phyloP scores from a whole-genome alignment of 2,888 invertebrate species.

The Luperina testacea region DNA sequence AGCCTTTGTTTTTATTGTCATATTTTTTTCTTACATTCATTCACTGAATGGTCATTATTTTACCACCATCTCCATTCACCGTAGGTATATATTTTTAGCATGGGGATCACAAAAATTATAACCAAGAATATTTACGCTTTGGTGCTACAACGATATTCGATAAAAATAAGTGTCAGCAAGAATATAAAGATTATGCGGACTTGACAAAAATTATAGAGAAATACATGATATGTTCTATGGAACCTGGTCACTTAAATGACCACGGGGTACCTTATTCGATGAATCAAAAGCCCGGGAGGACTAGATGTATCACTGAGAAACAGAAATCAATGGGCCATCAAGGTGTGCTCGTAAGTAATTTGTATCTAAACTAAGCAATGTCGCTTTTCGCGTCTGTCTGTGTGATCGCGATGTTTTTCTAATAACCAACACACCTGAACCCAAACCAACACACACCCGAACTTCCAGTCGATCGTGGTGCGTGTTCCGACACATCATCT shows the following conservation, averaged over 20 bases:
- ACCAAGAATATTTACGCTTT: slow-evolving; percentile 60
- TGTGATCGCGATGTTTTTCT: background rate
- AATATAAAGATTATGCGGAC: slow-evolving; percentile 51
- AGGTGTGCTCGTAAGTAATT: slow-evolving; percentile 36
- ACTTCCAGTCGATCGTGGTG: no score
- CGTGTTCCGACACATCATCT: no score
- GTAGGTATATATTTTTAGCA: slow-evolving; percentile 58
- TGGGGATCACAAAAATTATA: slow-evolving; percentile 59
- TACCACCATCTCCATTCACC: no score
- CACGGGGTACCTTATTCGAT: slow-evolving; percentile 3
- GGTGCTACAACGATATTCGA: slow-evolving; percentile 60
- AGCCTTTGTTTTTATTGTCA: background rate
- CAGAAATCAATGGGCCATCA: background rate
- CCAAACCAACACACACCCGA: no score
- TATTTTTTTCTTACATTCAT: background rate
- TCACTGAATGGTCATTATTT: no score
- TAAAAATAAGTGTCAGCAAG: slow-evolving; percentile 64
- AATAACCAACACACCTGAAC: no score
- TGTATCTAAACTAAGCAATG: background rate
- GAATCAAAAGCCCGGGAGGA: background rate
- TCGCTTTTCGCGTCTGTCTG: background rate
- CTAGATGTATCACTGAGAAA: slow-evolving; percentile 9
- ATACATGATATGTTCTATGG: slow-evolving; percentile 73
- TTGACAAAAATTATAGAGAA: slow-evolving; percentile 65
- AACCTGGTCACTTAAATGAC: slow-evolving; percentile 61